Evolutionary conservation across 1,140 invertebrate species (phyloP).

Genomic region (Lineus longissimus): DNA sequence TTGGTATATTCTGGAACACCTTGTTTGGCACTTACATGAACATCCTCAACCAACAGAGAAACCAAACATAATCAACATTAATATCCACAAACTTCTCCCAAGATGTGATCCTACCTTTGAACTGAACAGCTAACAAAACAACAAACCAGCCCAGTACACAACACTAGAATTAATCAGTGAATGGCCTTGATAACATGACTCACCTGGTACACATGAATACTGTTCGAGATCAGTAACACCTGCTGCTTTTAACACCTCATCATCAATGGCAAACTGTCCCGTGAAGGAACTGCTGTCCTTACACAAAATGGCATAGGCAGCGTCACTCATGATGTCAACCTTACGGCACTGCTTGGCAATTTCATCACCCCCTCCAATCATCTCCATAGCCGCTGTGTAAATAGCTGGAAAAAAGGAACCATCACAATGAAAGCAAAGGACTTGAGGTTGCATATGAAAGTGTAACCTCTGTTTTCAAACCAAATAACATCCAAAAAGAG

Average conservation of each 20-base stretch:
- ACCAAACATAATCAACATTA: too few relatives aligned
- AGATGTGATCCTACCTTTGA: neutral
- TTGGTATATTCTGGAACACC: neutral
- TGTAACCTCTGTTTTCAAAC: too few relatives aligned
- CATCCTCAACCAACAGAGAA: too few relatives aligned
- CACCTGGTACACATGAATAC: conserved; percentile 61
- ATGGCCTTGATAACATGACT: neutral
- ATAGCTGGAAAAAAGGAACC: conserved; percentile 68
- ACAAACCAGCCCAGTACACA: neutral
- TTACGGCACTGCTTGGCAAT: conserved; percentile 67
- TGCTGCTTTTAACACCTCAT: conserved; percentile 80
- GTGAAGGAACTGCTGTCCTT: conserved; percentile 74
- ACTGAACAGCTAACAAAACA: neutral
- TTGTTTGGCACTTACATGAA: too few relatives aligned
- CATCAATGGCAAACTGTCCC: conserved; percentile 93
- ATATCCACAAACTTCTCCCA: too few relatives aligned
- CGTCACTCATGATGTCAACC: conserved; percentile 89
- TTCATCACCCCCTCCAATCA: conserved; percentile 73
- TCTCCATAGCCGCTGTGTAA: conserved; percentile 92
- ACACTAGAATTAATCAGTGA: neutral
- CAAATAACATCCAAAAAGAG: too few relatives aligned
- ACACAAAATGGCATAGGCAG: conserved; percentile 84
- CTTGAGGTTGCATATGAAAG: too few relatives aligned
- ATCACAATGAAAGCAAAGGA: too few relatives aligned
- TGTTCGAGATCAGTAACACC: conserved; percentile 71